phyloP scores from a whole-genome alignment of 2,113 vertebrate genomes.

The Platycercus adscitus region DNA sequence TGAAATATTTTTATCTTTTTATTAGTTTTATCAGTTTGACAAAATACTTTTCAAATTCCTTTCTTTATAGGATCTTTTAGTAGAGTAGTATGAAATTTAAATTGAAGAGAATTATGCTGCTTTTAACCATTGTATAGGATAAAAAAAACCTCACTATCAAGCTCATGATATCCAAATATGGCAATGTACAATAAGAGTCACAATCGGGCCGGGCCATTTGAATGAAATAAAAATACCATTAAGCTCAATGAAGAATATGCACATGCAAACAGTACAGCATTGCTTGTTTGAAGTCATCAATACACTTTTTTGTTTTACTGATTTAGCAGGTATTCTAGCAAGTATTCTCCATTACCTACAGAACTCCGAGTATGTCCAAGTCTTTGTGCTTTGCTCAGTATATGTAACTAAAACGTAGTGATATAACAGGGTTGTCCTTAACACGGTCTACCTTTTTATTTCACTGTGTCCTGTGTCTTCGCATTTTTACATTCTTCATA shows the following conservation, averaged over 20 bases:
- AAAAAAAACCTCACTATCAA: neutral
- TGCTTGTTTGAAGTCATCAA: neutral
- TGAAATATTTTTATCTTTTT: neutral
- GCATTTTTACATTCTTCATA: neutral
- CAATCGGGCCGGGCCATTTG: neutral
- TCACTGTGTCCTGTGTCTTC: neutral
- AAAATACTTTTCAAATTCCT: neutral
- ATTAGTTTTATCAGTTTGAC: neutral
- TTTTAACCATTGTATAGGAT: neutral
- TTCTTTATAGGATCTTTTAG: neutral
- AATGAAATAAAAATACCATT: neutral
- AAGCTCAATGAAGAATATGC: neutral
- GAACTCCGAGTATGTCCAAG: neutral
- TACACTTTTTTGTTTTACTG: neutral
- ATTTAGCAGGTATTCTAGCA: neutral
- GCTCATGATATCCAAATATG: neutral
- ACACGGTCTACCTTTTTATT: neutral
- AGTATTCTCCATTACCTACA: neutral
- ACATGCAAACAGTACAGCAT: neutral
- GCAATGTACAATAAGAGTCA: neutral
- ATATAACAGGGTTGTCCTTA: neutral
- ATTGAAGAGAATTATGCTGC: neutral
- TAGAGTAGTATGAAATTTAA: neutral
- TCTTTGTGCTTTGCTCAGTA: neutral
- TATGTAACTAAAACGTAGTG: neutral